phyloP scores from a whole-genome alignment of 2,113 vertebrate species.

The Fulica atra region DNA sequence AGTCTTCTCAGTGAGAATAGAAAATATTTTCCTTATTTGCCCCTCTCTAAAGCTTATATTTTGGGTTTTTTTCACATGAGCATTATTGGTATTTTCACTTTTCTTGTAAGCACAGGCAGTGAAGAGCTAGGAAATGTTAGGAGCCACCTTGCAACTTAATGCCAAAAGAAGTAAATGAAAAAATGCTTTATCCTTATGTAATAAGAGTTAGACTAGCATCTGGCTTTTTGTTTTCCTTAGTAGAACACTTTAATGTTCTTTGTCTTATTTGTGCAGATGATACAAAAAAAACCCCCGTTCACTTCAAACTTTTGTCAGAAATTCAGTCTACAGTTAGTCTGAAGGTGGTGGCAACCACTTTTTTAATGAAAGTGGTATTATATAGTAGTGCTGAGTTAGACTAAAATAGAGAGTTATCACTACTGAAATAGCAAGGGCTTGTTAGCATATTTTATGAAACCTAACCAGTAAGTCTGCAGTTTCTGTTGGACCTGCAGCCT shows the following conservation, averaged over 20 bases:
- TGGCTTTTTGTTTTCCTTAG: background rate
- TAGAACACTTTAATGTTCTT: background rate
- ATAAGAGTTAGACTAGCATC: background rate
- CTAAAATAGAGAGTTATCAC: background rate
- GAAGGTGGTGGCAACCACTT: background rate
- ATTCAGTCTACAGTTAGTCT: background rate
- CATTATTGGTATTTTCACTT: background rate
- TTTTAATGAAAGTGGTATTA: background rate
- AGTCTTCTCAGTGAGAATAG: background rate
- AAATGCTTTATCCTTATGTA: background rate
- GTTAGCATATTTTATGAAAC: background rate
- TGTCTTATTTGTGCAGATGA: background rate
- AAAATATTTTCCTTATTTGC: background rate
- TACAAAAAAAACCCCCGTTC: background rate
- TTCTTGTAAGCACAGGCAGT: background rate
- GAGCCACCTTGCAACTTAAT: background rate
- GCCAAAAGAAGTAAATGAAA: background rate
- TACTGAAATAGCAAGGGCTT: background rate
- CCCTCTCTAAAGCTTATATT: background rate
- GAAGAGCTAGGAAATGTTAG: background rate
- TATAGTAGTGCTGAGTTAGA: background rate
- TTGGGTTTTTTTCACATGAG: background rate
- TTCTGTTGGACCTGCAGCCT: background rate
- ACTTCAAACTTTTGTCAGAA: background rate
- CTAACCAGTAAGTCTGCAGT: background rate